Base-by-base conservation (phyloP, 2,113 vertebrate species). In the Phoxinus phoxinus region DNA sequence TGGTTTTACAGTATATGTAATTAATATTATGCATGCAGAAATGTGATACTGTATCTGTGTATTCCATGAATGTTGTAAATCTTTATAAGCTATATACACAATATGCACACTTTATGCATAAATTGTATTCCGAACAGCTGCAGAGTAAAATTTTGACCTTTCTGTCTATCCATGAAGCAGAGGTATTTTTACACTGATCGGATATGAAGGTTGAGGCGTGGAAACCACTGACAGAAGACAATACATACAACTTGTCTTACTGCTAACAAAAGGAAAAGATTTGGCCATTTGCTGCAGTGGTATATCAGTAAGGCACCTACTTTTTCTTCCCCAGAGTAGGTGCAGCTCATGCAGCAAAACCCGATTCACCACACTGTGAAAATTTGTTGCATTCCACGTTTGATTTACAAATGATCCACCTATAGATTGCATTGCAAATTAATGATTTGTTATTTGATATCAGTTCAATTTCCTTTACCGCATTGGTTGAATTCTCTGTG, bases 311-410 rank as follows among this genome's bases (percentile, higher is more conserved):
- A 30, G 65, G 27, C 27, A 69, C 4, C 2, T n/a, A n/a, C n/a
- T 32, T 56, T 76, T 76, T 32, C 7, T 32, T 32, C 27, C 3
- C 25, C 6, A 5, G 37, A 41, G 7, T 30, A 32, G n/a, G 13
- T 15, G 12, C 48, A 72, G 25, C 48, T 71, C n/a, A 67, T 83
- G 46, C 5, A 44, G 32, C 23, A 23, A 65, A 10, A 23, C n/a
- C 37, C 13, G 21, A 65, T 81, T 81, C 19, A 32, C 27, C 73
- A 59, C 67, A 41, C 71, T 73, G 37, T 48, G 46, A 83, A 73
- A 13, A 35, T 51, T 7, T 73, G 67, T 41, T 72, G 51, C 32
- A 41, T 30, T 32, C 3, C 51, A 12, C 53, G 44, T 10, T 17
- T 56, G 81, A 58, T 27, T 7, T 15, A 74, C 41, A 74, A 74